Evolutionary conservation across 2,113 vertebrate genomes (phyloP).

Genomic region (Crypturellus undulatus): DNA sequence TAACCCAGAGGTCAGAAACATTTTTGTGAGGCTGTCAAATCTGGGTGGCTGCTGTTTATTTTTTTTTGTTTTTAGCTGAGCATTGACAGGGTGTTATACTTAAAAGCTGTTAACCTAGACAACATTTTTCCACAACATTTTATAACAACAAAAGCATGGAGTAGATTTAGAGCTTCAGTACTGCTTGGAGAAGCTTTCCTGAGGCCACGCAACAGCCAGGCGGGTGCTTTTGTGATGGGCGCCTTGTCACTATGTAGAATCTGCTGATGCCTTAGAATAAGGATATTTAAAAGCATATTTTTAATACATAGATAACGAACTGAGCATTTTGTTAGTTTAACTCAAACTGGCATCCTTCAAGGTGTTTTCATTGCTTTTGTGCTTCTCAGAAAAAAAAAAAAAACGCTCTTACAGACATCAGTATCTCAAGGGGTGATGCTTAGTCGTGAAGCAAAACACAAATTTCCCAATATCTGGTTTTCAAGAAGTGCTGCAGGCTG

Average conservation of each 20-base stretch:
- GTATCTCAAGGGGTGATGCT: neutral
- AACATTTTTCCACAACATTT: slow-evolving; percentile 23
- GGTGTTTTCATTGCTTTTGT: neutral
- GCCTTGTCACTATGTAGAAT: neutral
- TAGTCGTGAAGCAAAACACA: neutral
- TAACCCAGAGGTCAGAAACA: slow-evolving; percentile 7
- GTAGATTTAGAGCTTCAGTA: slow-evolving; percentile 33
- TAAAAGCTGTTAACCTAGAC: slow-evolving; percentile 34
- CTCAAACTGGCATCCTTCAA: neutral
- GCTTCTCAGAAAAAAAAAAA: neutral
- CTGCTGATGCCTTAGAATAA: too few relatives aligned
- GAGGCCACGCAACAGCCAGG: neutral
- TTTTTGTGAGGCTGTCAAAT: neutral
- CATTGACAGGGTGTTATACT: neutral
- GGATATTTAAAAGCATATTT: neutral
- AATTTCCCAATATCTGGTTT: neutral
- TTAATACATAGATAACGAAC: neutral
- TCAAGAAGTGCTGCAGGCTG: neutral
- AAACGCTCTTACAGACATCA: neutral
- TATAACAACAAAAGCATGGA: slow-evolving; percentile 11
- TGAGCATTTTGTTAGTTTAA: neutral
- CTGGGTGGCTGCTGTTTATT: slow-evolving; percentile 3
- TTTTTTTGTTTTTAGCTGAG: slow-evolving; percentile 33
- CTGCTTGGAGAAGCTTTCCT: slow-evolving; percentile 19
- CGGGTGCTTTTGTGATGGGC: neutral